Evolutionary conservation across 2,113 vertebrate genomes (phyloP).

Genomic region (Oxyura jamaicensis): DNA sequence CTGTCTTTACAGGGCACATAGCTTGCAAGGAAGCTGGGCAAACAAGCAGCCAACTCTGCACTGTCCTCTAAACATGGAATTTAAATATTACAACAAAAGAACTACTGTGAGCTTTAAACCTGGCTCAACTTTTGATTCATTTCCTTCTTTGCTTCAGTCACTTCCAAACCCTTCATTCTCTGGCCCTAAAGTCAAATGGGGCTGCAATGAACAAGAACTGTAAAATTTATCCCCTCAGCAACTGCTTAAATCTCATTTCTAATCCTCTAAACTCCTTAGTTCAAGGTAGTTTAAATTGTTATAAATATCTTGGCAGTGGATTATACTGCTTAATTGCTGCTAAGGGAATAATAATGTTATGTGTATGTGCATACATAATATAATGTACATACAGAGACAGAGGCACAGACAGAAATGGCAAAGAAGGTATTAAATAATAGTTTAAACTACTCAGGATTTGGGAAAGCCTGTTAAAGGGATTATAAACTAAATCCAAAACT

Average conservation of each 20-base stretch:
- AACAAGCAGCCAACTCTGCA: neutral
- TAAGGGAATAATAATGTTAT: conserved; percentile 62
- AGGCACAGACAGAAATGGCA: conserved; percentile 38
- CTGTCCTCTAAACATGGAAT: neutral
- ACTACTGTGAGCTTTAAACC: neutral
- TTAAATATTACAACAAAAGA: neutral
- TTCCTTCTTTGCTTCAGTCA: neutral
- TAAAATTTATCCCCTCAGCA: conserved; percentile 43
- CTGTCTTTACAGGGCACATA: neutral
- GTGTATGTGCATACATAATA: conserved; percentile 48
- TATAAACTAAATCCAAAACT: conserved; percentile 49
- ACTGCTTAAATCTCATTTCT: conserved; percentile 60
- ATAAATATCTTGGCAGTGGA: conserved; percentile 62
- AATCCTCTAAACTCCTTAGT: conserved; percentile 59
- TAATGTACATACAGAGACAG: conserved; percentile 20
- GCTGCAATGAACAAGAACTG: neutral
- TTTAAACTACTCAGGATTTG: conserved; percentile 50
- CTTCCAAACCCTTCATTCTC: neutral
- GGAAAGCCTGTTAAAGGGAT: conserved; percentile 53
- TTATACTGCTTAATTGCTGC: conserved; percentile 60
- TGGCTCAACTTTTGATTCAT: neutral
- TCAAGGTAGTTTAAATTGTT: conserved; percentile 61
- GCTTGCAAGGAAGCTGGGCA: neutral
- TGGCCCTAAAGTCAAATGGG: neutral
- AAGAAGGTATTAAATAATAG: conserved; percentile 46